Evolutionary conservation across 2,888 invertebrate genomes (phyloP), one percentile per base, ranked within the genome.

Genomic region (Torymus texanus): DNA sequence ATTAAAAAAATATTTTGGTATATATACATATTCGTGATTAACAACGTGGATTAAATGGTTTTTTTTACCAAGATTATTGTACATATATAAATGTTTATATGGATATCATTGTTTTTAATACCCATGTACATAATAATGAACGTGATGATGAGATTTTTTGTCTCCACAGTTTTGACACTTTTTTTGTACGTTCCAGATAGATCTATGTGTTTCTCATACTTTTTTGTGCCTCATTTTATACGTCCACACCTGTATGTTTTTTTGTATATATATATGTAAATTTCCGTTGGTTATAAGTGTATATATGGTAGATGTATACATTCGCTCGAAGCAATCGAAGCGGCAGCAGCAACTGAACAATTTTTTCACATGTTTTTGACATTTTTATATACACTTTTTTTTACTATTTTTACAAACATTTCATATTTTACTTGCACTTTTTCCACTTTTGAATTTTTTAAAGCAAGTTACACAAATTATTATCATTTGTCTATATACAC

Each of bases 241-340:
- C 67, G 63, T 29, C 62, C 29, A 59, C 51, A 67, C 18, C 14
- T 78, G 24, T 76, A 65, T 78, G 71, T 81, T 81, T 75, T 75
- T 63, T 50, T 61, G 61, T 62, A 79, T 53, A 58, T 61, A 67
- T 62, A 76, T 58, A 63, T 79, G 76, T 70, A 72, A 65, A 72
- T 29, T 67, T 24, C 55, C 70, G 75, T 75, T 76, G 74, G 79
- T 66, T 76, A 71, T 76, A 71, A 73, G 66, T 77, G 66, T 76
- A 62, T 68, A 53, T 14, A 29, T 18, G 18, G 12, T 65, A 13
- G 71, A 53, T 61, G 41, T 41, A 12, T 59, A 50, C 16, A 24
- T 77, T 76, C 55, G 59, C 75, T 77, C 77, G 81, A 81, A 79
- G 79, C 77, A 79, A 81, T 61, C 77, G 79, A 71, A 61, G 77